A percentile compares a stretch with the other conserved stretches of the same genome.
These are phyloP conservation scores for Capra hircus DNA, from an alignment of 2,113 vertebrate species.

Conservation along the genomic window DNA sequence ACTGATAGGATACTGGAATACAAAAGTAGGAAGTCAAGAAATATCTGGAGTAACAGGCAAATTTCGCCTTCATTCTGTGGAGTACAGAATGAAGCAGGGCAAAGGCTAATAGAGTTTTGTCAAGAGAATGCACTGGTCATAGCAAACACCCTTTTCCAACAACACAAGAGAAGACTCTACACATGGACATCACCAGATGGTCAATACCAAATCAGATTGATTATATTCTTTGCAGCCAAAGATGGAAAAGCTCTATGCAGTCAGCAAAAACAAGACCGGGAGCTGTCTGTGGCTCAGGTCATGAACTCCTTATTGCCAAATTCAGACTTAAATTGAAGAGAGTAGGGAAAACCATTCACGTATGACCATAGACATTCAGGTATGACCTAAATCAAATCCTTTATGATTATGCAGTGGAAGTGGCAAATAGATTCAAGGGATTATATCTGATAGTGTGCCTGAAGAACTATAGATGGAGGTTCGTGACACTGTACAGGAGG, in stretches of 20 bases:
- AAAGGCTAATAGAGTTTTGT: background rate
- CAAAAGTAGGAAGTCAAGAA: background rate
- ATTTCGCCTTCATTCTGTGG: background rate
- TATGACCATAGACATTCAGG: too few relatives aligned
- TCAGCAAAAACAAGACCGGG: background rate
- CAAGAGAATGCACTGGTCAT: background rate
- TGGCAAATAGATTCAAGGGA: background rate
- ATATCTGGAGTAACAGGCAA: background rate
- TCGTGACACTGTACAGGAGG: background rate
- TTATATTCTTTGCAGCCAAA: background rate
- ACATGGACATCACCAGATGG: background rate
- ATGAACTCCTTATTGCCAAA: background rate
- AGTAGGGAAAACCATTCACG: background rate
- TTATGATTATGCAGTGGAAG: background rate
- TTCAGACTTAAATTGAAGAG: background rate
- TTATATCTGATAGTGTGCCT: background rate
- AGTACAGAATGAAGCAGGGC: background rate
- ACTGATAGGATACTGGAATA: background rate
- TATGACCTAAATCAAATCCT: background rate
- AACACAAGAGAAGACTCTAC: background rate
- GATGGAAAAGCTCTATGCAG: background rate
- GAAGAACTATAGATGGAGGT: background rate
- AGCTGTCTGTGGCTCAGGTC: background rate
- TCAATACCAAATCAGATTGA: background rate
- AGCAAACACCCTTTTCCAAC: background rate